Base-by-base conservation (phyloP, 2,797 vertebrate species). In the Bovichtus diacanthus region DNA sequence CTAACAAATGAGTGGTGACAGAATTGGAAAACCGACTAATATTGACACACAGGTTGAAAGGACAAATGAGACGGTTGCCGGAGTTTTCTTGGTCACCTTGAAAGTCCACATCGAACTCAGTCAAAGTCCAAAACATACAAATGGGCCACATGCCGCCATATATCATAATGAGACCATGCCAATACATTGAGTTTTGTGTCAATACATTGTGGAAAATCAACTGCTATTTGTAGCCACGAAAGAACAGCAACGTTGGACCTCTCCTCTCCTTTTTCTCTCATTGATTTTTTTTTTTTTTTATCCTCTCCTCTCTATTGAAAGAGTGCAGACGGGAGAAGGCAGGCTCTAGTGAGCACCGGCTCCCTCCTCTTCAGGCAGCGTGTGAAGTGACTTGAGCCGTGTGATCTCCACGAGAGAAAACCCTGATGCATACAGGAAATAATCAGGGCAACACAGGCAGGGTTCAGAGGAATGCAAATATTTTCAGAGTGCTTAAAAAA, bases 401-500 rank as follows among this genome's bases (percentile, higher is more conserved):
- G 92, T 94, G 93, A 94, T 94, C 92, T 94, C 84, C 84, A 88
- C 29, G 61, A 90, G 88, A 93, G 86, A 94, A 92, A 91, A 87
- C 89, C 91, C 86, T 84, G 92, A 94, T 91, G 92, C 90, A 85
- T 88, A 91, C 84, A 92, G 91, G 90, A 95, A 95, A 93, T 94
- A 95, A 95, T 94, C 94, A 94, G 90, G 91, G 91, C 91, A 89
- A 91, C 86, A 76, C 91, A 93, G 91, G 86, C 90, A 86, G 82
- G 76, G 89, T 94, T 95, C 92, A 93, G 91, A 95, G 89, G 85
- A 93, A 94, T 94, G 94, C 94, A 94, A 95, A 95, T 95, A 93
- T 93, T 92, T 92, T 92, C 85, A 81, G 83, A 93, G 90, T 74
- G 85, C 87, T 92, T 92, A 90, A 92, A 93, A 93, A 92, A 93